Base-by-base conservation (phyloP, 2,797 vertebrate species). In the Nyctalus aviator region DNA sequence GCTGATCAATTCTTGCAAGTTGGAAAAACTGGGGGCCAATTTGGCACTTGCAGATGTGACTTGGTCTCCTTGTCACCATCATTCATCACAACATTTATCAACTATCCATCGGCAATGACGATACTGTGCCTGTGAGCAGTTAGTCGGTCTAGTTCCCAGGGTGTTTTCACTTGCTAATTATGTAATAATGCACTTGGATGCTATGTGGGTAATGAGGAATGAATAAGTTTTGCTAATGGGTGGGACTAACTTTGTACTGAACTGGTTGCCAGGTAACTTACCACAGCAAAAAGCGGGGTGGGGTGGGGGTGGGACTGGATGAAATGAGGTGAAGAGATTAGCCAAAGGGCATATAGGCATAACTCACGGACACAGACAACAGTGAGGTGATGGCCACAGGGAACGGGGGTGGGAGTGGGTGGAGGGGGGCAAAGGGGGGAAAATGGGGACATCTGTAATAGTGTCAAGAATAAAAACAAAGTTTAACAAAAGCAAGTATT, bases 141-240 rank as follows among this genome's bases (percentile, higher is more conserved):
- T 27, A 17, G 53, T 90, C 0, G 0, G 66, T 83, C 27, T 37
- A 17, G 12, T 71, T 91, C 87, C 86, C 37, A 73, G 35, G 41
- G 25, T 75, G 68, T 92, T 76, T 32, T 84, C 73, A 6, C 5
- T 46, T 30, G 86, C 62, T 35, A 30, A 48, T 82, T 66, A 59
- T 14, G 57, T 53, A 86, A 87, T 20, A 48, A 57, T 11, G 3
- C 2, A 8, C 66, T 88, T 48, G 69, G 85, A 98, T 97, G 98
- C 98, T 32, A 6, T 35, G 30, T 37, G 93, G 41, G 59, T 46
- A 78, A 90, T 27, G 95, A 93, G 44, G 62, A 93, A 87, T 23
- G 57, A 73, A 35, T 59, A 81, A 41, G 11, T 85, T 69, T 85
- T 92, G 82, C 59, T 94, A 84, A 94, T 35, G 66, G 88, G 83